A percentile compares a stretch with the other conserved stretches of the same genome.
Evolutionary conservation across 2,888 invertebrate genomes (phyloP).

Genomic region (Erannis defoliaria): DNA sequence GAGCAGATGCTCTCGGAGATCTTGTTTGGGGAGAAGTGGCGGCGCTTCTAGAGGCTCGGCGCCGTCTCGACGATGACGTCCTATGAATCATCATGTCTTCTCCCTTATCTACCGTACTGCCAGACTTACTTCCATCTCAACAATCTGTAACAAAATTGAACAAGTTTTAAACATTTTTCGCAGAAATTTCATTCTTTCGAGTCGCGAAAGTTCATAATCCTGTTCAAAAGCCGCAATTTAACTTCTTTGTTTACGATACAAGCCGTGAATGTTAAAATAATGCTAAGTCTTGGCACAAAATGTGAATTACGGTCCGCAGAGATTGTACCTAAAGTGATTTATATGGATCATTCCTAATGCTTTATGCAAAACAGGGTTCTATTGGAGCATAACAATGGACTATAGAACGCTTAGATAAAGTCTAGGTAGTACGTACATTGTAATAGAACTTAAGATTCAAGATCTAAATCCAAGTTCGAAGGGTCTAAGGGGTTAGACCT

Average conservation of each 20-base stretch:
- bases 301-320: conserved; percentile 33
- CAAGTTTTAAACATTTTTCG: conserved; percentile 43
- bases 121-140: conserved; percentile 7
- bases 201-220: conserved; percentile 53
- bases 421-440: conserved; percentile 8
- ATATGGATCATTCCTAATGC: conserved; percentile 33
- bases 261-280: conserved; percentile 54
- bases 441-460: conserved; percentile 5
- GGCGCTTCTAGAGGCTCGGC: conserved; percentile 89
- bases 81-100: conserved; percentile 87
- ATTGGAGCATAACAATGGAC: conserved; percentile 31
- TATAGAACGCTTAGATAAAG: conserved; percentile 3
- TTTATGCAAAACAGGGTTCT: conserved; percentile 36
- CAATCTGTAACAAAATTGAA: conserved; percentile 51
- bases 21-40: conserved; percentile 88
- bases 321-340: conserved; percentile 36
- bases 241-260: conserved; percentile 58
- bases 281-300: conserved; percentile 36
- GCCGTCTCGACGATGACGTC: conserved; percentile 88
- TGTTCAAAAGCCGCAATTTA: conserved; percentile 55
- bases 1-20: conserved; percentile 79
- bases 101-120: conserved; percentile 11
- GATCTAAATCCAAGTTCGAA: conserved; percentile 11
- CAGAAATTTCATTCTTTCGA: conserved; percentile 28
- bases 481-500: not conserved